Conservation (phyloP, 1,140 invertebrate species). For the Pseudomyrmex dendroicus region DNA sequence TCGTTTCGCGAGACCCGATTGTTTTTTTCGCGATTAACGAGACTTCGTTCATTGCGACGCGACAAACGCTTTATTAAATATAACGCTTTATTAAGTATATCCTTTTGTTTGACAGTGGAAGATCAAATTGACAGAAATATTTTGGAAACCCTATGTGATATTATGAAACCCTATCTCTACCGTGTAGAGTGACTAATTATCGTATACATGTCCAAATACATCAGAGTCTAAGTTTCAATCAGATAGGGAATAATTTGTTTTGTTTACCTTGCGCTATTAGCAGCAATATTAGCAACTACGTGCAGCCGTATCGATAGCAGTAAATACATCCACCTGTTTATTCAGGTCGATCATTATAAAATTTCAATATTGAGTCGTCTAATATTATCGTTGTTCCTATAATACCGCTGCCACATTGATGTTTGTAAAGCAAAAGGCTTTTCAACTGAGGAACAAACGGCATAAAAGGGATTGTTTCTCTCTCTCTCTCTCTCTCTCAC, state of each 20-base stretch:
- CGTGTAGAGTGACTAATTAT: background rate
- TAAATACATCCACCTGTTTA: background rate
- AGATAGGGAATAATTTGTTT: background rate
- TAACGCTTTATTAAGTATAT: background rate
- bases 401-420: background rate
- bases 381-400: background rate
- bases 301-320: slow-evolving; percentile 1
- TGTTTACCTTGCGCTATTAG: slow-evolving; percentile 23
- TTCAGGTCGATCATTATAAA: background rate
- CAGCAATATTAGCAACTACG: slow-evolving; percentile 9
- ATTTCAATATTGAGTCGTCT: slow-evolving; percentile 5
- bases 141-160: background rate
- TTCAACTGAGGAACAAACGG: too few relatives aligned
- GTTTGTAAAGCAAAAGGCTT: too few relatives aligned
- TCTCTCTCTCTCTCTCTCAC: too few relatives aligned
- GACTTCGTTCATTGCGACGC: background rate
- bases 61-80: background rate
- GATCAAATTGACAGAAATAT: background rate
- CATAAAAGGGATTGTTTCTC: too few relatives aligned
- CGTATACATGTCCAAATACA: background rate
- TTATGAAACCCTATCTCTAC: background rate
- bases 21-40: background rate
- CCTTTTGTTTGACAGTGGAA: background rate
- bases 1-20: background rate
- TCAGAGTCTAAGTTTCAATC: background rate